phyloP scores from a whole-genome alignment of 1,140 invertebrate genomes.

The Adoxophyes honmai region DNA sequence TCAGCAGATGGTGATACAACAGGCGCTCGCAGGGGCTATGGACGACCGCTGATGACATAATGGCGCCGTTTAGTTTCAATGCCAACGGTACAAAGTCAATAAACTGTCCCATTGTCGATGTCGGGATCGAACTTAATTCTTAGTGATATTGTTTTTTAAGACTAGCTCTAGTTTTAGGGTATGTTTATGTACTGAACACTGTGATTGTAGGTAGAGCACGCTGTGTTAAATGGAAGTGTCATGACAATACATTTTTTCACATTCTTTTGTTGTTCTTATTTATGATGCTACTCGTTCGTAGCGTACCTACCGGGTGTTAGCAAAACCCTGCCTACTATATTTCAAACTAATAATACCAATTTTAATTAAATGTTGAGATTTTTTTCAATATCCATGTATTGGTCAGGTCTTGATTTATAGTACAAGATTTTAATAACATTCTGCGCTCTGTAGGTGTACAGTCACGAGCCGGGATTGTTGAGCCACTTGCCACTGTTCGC shows the following conservation, averaged over 20 bases:
- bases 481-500: too few species aligned
- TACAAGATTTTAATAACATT: too few species aligned
- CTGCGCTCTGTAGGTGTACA: too few species aligned
- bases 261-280: background rate
- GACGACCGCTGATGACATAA: conserved; percentile 68
- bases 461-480: too few species aligned
- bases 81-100: conserved; percentile 68
- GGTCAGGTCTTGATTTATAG: too few species aligned
- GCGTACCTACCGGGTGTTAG: too few species aligned
- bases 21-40: conserved; percentile 60
- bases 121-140: conserved; percentile 46
- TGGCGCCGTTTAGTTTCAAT: conserved; percentile 69
- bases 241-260: conserved; percentile 14
- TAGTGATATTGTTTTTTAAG: conserved; percentile 49
- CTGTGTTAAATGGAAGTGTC: conserved; percentile 19
- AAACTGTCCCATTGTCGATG: conserved; percentile 58
- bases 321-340: too few species aligned
- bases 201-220: conserved; percentile 32
- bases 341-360: too few species aligned
- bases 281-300: background rate
- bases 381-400: too few species aligned
- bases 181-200: conserved; percentile 19
- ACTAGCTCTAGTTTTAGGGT: conserved; percentile 14
- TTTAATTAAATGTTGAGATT: too few species aligned
- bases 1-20: conserved; percentile 71